Evolutionary conservation across 2,888 invertebrate species (phyloP), one percentile per base, ranked within the genome.

Genomic region (Cynaeus angustus): DNA sequence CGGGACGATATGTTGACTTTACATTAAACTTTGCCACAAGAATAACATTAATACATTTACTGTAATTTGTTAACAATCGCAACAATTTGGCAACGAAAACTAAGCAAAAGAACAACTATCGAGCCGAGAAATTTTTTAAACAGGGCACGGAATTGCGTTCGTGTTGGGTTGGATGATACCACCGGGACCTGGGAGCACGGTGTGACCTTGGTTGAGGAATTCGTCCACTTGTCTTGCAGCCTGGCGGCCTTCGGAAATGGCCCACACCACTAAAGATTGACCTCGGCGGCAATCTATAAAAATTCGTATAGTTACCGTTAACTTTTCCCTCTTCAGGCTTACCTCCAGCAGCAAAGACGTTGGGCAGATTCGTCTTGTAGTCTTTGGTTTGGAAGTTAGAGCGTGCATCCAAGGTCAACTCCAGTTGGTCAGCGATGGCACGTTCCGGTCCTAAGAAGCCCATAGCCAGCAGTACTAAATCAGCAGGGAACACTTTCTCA

Each of bases 241-340:
- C 86, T 97, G 98, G n/a, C 99, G 89, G 1, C 99, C 99, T 85
- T 99, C 99, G 0, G 95, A 89, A 74, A 99, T 99, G 13, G 99
- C 99, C 96, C 98, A 99, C 6, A 99, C 99, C 3, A 99, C 98
- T 66, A 99, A 88, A 0, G 98, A 98, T 83, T 99, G 99, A n/a
- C 99, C 99, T 77, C 99, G 91, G 33, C 98, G 93, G 84, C 99
- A 99, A 88, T 99, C 99, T 96, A 83, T 52, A 26, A 48, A 3
- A n/a, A 26, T 28, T 28, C 28, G 7, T 28, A n/a, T 7, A 33
- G 33, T 33, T 33, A 21, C 21, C n/a, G n/a, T n/a, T n/a, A n/a
- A n/a, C n/a, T 28, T 33, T 7, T 33, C 33, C n/a, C 10, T 28
- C n/a, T 38, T 81, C 2, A 21, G n/a, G 1, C 82, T 85, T 88